Evolutionary conservation across 2,113 vertebrate species (phyloP).

Genomic region (Petroica traversi): DNA sequence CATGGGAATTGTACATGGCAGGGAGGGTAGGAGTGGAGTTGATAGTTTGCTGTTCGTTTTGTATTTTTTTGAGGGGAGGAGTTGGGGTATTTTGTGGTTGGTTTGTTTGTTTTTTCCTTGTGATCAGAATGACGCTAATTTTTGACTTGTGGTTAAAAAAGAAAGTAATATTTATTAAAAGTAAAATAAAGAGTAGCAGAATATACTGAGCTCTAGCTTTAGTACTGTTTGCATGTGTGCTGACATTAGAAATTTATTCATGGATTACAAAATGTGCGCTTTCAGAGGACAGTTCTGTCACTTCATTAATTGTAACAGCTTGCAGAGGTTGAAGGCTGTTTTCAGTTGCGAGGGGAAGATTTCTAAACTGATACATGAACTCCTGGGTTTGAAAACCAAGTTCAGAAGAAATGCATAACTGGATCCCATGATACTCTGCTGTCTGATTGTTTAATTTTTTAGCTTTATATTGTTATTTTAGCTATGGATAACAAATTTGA

Average conservation of each 20-base stretch:
- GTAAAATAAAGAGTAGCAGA: not conserved
- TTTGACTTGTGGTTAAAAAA: not conserved
- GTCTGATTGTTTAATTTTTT: not conserved
- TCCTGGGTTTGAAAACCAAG: not conserved
- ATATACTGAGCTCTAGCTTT: not conserved
- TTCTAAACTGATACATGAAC: not conserved
- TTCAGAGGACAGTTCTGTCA: not conserved
- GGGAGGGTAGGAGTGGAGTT: not conserved
- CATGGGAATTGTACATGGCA: fast-evolving
- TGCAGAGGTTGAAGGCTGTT: not conserved
- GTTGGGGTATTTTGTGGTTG: not conserved
- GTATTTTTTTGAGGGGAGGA: not conserved
- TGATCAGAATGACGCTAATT: not conserved
- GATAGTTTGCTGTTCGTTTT: not conserved
- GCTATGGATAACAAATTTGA: not conserved
- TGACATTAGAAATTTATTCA: not conserved
- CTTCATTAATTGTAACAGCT: slow-evolving; percentile 3
- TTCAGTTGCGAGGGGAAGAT: not conserved
- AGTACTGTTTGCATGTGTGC: not conserved
- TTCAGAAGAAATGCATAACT: not conserved
- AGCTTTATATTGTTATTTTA: not conserved
- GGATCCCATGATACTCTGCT: not conserved
- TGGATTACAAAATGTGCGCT: not conserved
- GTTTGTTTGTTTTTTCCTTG: not conserved
- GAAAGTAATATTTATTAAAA: not conserved